phyloP scores from a whole-genome alignment of 35 echinoderm and acorn worm species.

The Anneissia japonica region DNA sequence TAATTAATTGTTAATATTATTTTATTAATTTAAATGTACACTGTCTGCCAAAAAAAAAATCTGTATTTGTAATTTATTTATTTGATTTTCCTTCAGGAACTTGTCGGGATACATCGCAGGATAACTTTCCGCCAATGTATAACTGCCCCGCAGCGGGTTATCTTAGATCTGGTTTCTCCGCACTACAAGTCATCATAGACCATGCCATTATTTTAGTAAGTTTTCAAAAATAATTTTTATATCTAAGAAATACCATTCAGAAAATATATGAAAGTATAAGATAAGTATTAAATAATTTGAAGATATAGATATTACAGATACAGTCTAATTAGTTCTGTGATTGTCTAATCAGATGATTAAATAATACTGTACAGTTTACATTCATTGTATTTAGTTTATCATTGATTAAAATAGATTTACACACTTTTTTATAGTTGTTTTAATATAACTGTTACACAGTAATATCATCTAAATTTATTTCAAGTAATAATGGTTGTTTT shows the following conservation, averaged over 20 bases:
- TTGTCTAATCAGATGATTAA: neutral
- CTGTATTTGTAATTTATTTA: neutral
- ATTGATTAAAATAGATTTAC: neutral
- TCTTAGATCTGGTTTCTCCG: conserved; percentile 40
- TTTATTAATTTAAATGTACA: no score
- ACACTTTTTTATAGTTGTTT: no score
- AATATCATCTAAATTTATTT: no score
- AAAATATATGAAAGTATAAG: neutral
- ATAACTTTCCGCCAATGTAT: neutral
- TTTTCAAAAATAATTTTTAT: neutral
- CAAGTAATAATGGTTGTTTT: no score
- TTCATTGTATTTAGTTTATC: neutral
- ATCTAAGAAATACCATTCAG: neutral
- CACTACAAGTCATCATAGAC: conserved; percentile 33
- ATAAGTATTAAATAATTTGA: neutral
- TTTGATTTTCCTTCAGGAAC: neutral
- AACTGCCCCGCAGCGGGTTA: conserved; percentile 33
- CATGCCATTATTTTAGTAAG: conserved; percentile 47
- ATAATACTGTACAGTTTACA: neutral
- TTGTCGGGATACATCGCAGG: neutral
- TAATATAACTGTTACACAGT: no score
- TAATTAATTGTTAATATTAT: no score
- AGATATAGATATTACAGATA: neutral
- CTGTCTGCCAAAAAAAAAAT: no score
- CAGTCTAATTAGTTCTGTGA: neutral